Percentiles rank a stretch among this genome's conserved stretches.
phyloP scores from a whole-genome alignment of 1,140 invertebrate genomes.

The Ladona fulva region DNA sequence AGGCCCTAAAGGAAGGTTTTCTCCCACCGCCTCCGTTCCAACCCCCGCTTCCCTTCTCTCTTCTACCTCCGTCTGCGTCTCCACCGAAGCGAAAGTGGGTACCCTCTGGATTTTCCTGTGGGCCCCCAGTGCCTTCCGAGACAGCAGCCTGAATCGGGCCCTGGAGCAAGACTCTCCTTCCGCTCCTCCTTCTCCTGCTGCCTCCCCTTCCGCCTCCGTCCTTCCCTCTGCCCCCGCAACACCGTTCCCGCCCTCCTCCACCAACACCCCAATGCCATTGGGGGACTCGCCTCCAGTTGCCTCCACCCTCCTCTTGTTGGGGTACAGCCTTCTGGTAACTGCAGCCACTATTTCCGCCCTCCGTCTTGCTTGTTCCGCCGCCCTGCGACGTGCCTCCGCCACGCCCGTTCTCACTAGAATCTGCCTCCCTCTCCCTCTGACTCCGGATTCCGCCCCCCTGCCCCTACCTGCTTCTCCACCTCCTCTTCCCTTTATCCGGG shows the following conservation, averaged over 20 bases:
- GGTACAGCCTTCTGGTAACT: conserved; percentile 56
- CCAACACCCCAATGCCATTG: not conserved
- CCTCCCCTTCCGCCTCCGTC: not conserved
- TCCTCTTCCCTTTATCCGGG: not conserved
- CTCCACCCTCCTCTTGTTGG: conserved; percentile 48
- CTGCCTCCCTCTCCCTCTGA: not conserved
- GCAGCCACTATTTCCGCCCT: conserved; percentile 57
- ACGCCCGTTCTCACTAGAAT: not conserved
- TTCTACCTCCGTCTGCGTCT: not conserved
- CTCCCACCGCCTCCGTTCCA: not conserved
- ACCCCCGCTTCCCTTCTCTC: not conserved
- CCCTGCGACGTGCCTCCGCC: not conserved
- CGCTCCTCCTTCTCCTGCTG: not conserved
- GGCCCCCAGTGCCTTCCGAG: not conserved
- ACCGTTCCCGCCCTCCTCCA: not conserved
- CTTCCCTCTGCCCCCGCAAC: not conserved
- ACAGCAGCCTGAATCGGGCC: not conserved
- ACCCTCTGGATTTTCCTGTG: not conserved
- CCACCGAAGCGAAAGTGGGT: not conserved
- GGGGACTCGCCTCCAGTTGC: conserved; percentile 33
- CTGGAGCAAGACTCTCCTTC: not conserved
- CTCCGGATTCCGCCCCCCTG: not conserved
- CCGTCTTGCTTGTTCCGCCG: conserved; percentile 24
- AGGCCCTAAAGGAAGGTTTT: not conserved
- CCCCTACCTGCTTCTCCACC: not conserved